phyloP scores from a whole-genome alignment of 2,797 vertebrate genomes.

The Scleropages formosus region DNA sequence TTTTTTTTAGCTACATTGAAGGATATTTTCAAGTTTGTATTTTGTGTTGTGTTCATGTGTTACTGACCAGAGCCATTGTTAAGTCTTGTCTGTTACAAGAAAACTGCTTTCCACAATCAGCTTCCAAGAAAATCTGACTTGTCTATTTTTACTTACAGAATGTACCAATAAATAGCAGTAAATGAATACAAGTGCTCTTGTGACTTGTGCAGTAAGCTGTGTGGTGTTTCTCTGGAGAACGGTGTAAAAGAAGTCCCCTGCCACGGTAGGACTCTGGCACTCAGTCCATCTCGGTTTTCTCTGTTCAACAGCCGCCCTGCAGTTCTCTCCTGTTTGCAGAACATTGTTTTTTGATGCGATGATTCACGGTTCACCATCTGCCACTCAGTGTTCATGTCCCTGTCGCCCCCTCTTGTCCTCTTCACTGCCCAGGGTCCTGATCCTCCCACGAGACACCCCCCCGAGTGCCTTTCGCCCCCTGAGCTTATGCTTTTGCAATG shows the following conservation, averaged over 20 bases:
- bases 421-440: slow-evolving; percentile 10
- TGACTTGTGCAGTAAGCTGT: not conserved
- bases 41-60: slow-evolving; percentile 30
- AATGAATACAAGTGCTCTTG: not conserved
- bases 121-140: not conserved
- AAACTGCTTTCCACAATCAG: not conserved
- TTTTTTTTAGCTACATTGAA: slow-evolving; percentile 32
- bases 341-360: slow-evolving; percentile 8
- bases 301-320: not conserved
- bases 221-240: not conserved
- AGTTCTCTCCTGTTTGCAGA: not conserved
- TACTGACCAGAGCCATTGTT: slow-evolving; percentile 17
- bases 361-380: slow-evolving; percentile 28
- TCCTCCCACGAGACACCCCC: slow-evolving; percentile 5
- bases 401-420: slow-evolving; percentile 5
- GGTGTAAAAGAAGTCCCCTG: not conserved
- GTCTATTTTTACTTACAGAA: slow-evolving; percentile 2
- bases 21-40: slow-evolving; percentile 36
- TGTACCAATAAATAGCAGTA: not conserved
- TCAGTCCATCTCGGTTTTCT: not conserved
- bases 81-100: not conserved
- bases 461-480: slow-evolving; percentile 15
- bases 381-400: slow-evolving; percentile 1
- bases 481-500: not conserved
- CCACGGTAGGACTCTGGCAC: not conserved